Percentiles rank a stretch among this genome's conserved stretches.
Evolutionary conservation across 2,888 invertebrate species (phyloP).

Genomic region (Amiota minor): DNA sequence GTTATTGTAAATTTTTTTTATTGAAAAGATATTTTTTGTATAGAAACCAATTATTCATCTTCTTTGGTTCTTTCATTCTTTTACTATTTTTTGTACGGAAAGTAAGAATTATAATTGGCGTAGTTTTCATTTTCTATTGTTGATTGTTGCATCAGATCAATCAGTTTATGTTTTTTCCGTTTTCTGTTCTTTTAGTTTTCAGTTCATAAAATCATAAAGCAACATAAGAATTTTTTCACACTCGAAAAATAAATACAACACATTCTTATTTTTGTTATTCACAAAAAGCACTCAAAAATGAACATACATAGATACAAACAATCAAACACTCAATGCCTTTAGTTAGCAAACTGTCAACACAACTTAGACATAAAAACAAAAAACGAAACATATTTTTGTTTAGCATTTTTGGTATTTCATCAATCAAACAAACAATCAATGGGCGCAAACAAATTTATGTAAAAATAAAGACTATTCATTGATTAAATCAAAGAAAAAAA

Average conservation of each 20-base stretch:
- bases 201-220: neutral
- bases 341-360: neutral
- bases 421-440: neutral
- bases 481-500: neutral
- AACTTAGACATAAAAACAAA: neutral
- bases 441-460: neutral
- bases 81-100: neutral
- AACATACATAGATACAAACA: neutral
- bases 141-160: no score
- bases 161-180: neutral
- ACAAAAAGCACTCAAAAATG: no score
- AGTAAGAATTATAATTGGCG: slow-evolving; percentile 15
- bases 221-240: neutral
- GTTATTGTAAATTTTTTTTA: no score
- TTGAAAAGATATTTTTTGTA: no score
- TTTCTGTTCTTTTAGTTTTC: neutral
- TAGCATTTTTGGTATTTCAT: slow-evolving; percentile 24
- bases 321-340: slow-evolving; percentile 2
- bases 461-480: slow-evolving; percentile 13
- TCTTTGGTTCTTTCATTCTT: no score
- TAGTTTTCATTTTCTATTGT: slow-evolving; percentile 5
- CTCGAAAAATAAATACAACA: neutral
- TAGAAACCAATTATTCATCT: no score
- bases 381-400: slow-evolving; percentile 15
- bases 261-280: neutral